phyloP scores from a whole-genome alignment of 2,888 invertebrate genomes.

The Acanthopleura granulata region DNA sequence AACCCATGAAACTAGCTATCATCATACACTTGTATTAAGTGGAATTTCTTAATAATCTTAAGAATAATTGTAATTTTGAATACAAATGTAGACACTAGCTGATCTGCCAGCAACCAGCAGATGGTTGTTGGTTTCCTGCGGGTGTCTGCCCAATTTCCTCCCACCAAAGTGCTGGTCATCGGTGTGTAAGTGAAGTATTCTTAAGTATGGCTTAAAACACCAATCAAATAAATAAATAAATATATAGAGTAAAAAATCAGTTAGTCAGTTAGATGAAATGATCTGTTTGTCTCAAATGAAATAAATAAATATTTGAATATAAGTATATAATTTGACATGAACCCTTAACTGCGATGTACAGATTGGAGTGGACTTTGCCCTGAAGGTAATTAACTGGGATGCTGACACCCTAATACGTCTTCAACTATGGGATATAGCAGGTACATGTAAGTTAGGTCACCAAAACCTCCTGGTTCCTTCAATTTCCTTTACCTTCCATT shows the following conservation, averaged over 20 bases:
- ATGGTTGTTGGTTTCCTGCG: too few species aligned
- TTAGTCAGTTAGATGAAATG: not conserved
- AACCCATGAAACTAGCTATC: too few species aligned
- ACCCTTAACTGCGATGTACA: conserved; percentile 27
- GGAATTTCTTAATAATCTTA: too few species aligned
- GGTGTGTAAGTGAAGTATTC: not conserved
- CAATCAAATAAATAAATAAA: not conserved
- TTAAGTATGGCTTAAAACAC: not conserved
- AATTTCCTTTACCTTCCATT: not conserved
- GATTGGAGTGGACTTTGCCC: conserved; percentile 74
- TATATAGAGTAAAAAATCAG: not conserved
- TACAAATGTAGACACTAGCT: too few species aligned
- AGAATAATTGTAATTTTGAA: too few species aligned
- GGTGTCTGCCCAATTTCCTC: conserved; percentile 1
- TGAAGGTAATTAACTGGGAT: conserved; percentile 74
- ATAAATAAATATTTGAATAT: too few species aligned
- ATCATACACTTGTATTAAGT: too few species aligned
- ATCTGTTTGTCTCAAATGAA: not conserved
- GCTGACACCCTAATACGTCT: conserved; percentile 73
- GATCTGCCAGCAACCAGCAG: too few species aligned
- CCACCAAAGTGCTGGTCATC: not conserved
- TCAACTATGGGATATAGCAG: conserved; percentile 76
- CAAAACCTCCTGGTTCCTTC: not conserved
- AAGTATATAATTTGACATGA: too few species aligned
- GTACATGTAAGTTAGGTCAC: conserved; percentile 49